These are phyloP conservation scores for Lanistes nyassanus DNA, from an alignment of 1,140 invertebrate species.

Conservation along the genomic window DNA sequence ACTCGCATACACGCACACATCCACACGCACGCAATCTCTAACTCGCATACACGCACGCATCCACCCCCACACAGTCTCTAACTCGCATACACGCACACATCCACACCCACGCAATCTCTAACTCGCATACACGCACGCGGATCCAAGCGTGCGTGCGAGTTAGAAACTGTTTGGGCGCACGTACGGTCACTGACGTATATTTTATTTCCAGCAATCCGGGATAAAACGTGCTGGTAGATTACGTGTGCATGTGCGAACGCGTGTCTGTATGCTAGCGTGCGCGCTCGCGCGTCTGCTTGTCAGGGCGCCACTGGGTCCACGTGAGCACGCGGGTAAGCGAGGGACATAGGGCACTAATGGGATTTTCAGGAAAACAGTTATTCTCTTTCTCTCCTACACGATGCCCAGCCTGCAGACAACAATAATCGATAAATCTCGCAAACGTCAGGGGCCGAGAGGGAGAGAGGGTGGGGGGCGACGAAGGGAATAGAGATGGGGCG, in stretches of 20 bases:
- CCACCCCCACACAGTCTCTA: background rate
- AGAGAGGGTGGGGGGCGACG: too few species aligned
- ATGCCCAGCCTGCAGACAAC: too few species aligned
- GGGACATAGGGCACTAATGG: too few species aligned
- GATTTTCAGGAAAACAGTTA: too few species aligned
- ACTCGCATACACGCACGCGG: slow-evolving; percentile 8
- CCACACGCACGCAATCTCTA: background rate
- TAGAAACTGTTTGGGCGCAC: background rate
- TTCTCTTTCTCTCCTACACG: slow-evolving; percentile 9
- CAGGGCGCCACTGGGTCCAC: too few species aligned
- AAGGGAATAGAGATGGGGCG: too few species aligned
- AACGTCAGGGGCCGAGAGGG: too few species aligned
- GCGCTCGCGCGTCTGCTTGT: background rate
- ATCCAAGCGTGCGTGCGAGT: too few species aligned
- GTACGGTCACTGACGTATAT: background rate
- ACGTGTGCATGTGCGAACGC: background rate
- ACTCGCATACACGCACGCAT: slow-evolving; percentile 2
- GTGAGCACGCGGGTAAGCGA: too few species aligned
- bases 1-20: slow-evolving; percentile 2
- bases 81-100: slow-evolving; percentile 3
- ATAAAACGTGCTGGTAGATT: background rate
- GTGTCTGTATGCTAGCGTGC: background rate
- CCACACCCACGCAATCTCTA: background rate
- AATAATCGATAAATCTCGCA: too few species aligned
- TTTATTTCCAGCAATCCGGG: background rate